Conservation (phyloP, 2,113 vertebrate genomes). For the Sminthopsis crassicaudata region DNA sequence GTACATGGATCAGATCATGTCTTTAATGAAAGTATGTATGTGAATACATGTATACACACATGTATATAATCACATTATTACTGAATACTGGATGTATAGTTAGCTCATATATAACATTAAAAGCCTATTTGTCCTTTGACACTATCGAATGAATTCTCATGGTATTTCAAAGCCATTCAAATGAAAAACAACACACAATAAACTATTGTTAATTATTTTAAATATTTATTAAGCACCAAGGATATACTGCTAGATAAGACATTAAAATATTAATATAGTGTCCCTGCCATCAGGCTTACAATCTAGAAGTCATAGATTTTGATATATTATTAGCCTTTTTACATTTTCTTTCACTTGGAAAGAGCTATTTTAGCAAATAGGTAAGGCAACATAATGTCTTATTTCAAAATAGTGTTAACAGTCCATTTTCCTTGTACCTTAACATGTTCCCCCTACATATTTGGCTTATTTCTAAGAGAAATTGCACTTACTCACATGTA, state of each 20-base stretch:
- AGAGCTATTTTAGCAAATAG: slow-evolving; percentile 57
- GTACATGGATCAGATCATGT: neutral
- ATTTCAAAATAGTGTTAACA: slow-evolving; percentile 51
- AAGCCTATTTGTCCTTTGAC: neutral
- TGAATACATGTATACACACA: neutral
- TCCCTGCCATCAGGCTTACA: slow-evolving; percentile 69
- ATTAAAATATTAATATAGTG: slow-evolving; percentile 40
- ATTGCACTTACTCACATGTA: slow-evolving; percentile 21
- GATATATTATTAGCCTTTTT: slow-evolving; percentile 38
- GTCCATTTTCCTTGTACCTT: slow-evolving; percentile 13
- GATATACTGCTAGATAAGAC: slow-evolving; percentile 61
- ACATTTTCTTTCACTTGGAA: slow-evolving; percentile 51
- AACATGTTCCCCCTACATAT: neutral
- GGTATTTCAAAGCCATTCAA: slow-evolving; percentile 36
- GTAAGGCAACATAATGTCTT: slow-evolving; percentile 47
- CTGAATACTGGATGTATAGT: neutral
- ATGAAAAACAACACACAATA: slow-evolving; percentile 44
- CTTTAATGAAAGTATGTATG: neutral
- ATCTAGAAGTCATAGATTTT: slow-evolving; percentile 54
- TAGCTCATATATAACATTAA: neutral
- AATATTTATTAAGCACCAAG: slow-evolving; percentile 76
- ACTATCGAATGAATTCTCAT: slow-evolving; percentile 5
- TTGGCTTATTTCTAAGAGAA: slow-evolving; percentile 45
- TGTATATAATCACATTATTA: neutral
- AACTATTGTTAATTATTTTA: slow-evolving; percentile 38